phyloP scores from a whole-genome alignment of 2,113 vertebrate genomes.

The Tachycineta bicolor region DNA sequence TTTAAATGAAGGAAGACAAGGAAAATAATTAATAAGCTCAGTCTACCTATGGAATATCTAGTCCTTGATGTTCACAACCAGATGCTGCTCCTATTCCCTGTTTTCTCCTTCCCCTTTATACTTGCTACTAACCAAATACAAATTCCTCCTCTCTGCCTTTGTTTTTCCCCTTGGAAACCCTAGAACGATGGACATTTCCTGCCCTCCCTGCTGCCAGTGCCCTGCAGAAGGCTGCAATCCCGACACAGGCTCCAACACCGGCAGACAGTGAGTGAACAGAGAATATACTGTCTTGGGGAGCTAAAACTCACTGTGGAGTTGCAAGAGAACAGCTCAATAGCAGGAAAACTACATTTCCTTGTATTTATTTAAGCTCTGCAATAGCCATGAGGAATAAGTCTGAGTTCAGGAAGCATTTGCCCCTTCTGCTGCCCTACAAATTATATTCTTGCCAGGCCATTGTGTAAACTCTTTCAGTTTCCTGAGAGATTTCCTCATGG shows the following conservation, averaged over 20 bases:
- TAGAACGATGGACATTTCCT: not conserved
- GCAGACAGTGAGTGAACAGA: not conserved
- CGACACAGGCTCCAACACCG: not conserved
- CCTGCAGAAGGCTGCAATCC: not conserved
- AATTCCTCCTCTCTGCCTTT: not conserved
- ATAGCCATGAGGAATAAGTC: conserved; percentile 32
- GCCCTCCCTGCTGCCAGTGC: not conserved
- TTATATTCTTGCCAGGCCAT: conserved; percentile 74
- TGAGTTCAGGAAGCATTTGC: conserved; percentile 58
- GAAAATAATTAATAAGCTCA: not conserved
- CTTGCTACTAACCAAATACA: not conserved
- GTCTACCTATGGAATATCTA: not conserved
- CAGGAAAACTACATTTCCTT: conserved; percentile 58
- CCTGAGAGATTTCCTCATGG: conserved; percentile 74
- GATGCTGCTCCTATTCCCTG: not conserved
- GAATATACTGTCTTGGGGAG: not conserved
- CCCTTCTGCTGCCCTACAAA: conserved; percentile 68
- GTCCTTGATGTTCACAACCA: not conserved
- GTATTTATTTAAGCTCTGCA: conserved; percentile 59
- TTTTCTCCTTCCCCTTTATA: not conserved
- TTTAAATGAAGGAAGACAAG: not conserved
- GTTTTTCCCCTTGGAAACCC: not conserved
- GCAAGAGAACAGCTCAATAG: conserved; percentile 32
- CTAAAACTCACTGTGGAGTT: not conserved
- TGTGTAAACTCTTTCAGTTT: conserved; percentile 74